A percentile compares a stretch with the other conserved stretches of the same genome.
Conservation (phyloP, 2,113 vertebrate genomes). For the Cardinalis cardinalis region DNA sequence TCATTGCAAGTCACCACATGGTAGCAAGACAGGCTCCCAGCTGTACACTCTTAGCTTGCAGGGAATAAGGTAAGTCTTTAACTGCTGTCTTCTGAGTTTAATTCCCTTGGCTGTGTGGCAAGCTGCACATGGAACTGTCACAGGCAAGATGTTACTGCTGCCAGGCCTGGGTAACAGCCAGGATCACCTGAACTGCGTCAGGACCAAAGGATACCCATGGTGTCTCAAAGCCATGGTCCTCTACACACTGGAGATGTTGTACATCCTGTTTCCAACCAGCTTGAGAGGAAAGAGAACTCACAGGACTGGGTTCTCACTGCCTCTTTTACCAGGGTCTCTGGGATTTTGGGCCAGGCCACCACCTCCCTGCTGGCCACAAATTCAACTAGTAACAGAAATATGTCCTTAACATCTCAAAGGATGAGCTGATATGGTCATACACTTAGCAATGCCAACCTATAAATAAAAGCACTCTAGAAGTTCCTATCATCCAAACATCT, state of each 20-base stretch:
- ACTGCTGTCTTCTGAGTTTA: neutral
- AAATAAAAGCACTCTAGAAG: neutral
- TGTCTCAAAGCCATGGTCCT: neutral
- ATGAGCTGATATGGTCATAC: neutral
- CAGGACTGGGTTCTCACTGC: rapidly evolving
- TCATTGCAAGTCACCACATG: neutral
- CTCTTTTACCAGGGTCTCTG: neutral
- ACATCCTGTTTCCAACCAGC: neutral
- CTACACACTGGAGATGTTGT: neutral
- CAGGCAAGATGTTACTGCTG: neutral
- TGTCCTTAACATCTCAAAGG: neutral
- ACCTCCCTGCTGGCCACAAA: neutral
- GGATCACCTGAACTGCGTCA: neutral
- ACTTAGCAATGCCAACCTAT: neutral
- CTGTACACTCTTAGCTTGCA: neutral
- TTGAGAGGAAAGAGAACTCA: neutral
- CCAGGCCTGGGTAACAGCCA: neutral
- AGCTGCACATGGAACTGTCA: neutral
- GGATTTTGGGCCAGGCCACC: neutral
- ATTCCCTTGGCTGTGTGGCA: neutral
- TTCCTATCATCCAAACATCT: neutral
- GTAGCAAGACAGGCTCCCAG: neutral
- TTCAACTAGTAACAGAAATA: neutral
- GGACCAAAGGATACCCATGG: neutral
- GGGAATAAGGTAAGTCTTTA: neutral